Base-by-base conservation (phyloP, 1,140 invertebrate species). In the Eumeta japonica region DNA sequence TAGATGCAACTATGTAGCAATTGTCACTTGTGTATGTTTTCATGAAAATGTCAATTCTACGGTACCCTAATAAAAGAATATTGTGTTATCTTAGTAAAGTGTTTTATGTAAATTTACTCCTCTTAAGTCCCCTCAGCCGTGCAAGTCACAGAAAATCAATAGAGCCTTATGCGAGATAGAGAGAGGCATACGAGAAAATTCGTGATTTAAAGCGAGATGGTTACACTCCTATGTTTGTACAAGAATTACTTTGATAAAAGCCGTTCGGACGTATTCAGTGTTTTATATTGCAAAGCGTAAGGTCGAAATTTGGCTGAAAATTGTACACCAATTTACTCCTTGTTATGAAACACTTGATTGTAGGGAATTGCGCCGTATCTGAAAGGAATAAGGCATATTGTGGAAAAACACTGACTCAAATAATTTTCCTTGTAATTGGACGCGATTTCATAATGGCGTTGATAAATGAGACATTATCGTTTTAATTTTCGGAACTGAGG, bases 401-500 rank as follows among this genome's bases (percentile, higher is more conserved):
- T 1, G 14, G 2, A 14, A 47, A 43, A 31, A 3, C 10, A 15
- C 5, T 16, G 17, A 24, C 12, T 29, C 35, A 41, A 18, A 33
- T 41, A 43, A 43, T 48, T 55, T 45, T 38, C 32, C 27, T 27
- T 41, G 37, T 64, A 62, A 62, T 59, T 61, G 50, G 40, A 45
- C 42, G 52, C 50, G 52, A 62, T 64, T 64, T 58, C 39, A 53
- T 62, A 59, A 64, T 58, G 50, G 55, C n/a, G n/a, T n/a, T 50
- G 55, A 52, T 58, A 49, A 55, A 60, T 55, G 34, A 28, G 35
- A 19, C 12, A n/a, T 32, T 13, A 18, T 35, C 32, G 10, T 10
- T 41, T 41, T 35, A 41, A 29, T 29, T 35, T 37, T n/a, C n/a
- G n/a, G 20, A 11, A 15, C 3, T 28, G 19, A 7, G 16, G 10